These are phyloP conservation scores for Meloe dianella DNA, from an alignment of 2,888 invertebrate genomes.

Conservation along the genomic window DNA sequence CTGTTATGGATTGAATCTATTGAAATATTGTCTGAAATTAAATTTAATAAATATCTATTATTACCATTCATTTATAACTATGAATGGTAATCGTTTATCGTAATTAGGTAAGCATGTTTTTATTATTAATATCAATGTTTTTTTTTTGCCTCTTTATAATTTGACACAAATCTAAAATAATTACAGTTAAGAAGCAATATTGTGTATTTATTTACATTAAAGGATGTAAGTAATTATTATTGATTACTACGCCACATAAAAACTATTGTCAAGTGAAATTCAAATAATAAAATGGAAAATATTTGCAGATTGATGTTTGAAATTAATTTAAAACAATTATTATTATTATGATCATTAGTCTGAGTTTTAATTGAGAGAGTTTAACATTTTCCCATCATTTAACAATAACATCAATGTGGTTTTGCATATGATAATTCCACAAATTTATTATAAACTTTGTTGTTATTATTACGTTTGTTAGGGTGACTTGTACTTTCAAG, in stretches of 20 bases:
- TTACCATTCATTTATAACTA: neutral
- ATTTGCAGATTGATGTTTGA: neutral
- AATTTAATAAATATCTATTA: neutral
- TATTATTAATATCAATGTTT: too few relatives aligned
- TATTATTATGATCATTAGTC: too few relatives aligned
- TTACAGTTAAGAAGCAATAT: neutral
- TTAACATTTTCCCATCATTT: too few relatives aligned
- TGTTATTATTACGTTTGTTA: too few relatives aligned
- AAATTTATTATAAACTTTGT: too few relatives aligned
- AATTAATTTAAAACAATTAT: too few relatives aligned
- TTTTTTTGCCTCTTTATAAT: neutral
- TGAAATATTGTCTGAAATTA: neutral
- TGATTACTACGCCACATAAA: neutral
- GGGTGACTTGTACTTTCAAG: too few relatives aligned
- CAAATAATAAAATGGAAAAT: neutral
- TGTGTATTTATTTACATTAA: neutral
- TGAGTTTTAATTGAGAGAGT: too few relatives aligned
- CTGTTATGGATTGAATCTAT: neutral
- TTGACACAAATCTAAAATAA: neutral
- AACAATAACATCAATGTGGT: too few relatives aligned
- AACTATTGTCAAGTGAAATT: neutral
- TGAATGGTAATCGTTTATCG: neutral
- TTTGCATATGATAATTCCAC: too few relatives aligned
- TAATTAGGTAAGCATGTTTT: neutral
- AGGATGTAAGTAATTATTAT: neutral